A percentile compares a stretch with the other conserved stretches of the same genome.
These are phyloP conservation scores for Perognathus longimembris DNA, from an alignment of 2,113 vertebrate genomes.

Conservation along the genomic window DNA sequence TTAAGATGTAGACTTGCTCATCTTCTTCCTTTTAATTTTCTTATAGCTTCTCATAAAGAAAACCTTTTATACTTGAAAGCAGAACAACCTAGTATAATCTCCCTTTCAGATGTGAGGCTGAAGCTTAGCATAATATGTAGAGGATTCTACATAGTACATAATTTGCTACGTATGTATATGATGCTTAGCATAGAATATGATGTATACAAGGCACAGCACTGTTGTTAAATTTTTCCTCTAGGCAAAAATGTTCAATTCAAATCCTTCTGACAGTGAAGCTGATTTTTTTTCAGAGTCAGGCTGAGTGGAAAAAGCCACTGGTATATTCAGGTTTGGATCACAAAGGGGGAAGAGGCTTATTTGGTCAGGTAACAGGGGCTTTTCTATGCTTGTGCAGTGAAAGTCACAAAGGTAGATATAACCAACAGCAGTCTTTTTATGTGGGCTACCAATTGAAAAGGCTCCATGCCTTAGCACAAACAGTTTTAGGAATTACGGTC, in stretches of 20 bases:
- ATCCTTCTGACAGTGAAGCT: background rate
- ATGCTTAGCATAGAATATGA: background rate
- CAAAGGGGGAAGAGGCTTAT: background rate
- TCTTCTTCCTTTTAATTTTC: background rate
- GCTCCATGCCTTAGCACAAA: background rate
- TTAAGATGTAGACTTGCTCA: background rate
- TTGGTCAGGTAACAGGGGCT: background rate
- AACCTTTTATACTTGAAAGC: background rate
- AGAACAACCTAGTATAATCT: background rate
- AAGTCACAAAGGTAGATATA: conserved; percentile 10
- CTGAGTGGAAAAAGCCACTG: conserved; percentile 3
- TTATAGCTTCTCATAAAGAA: background rate
- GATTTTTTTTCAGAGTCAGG: conserved; percentile 1
- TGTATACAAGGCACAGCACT: background rate
- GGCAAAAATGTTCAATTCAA: background rate
- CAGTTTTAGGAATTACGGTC: background rate
- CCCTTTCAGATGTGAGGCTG: background rate
- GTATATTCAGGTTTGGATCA: background rate
- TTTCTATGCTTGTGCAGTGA: conserved; percentile 1
- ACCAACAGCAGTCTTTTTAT: conserved; percentile 28
- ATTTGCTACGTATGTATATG: too few relatives aligned
- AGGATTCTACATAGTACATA: rapidly evolving
- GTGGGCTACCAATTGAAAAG: background rate
- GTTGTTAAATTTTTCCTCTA: background rate
- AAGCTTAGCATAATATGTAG: background rate